phyloP scores from a whole-genome alignment of 2,797 vertebrate genomes.

The Diceros bicornis region DNA sequence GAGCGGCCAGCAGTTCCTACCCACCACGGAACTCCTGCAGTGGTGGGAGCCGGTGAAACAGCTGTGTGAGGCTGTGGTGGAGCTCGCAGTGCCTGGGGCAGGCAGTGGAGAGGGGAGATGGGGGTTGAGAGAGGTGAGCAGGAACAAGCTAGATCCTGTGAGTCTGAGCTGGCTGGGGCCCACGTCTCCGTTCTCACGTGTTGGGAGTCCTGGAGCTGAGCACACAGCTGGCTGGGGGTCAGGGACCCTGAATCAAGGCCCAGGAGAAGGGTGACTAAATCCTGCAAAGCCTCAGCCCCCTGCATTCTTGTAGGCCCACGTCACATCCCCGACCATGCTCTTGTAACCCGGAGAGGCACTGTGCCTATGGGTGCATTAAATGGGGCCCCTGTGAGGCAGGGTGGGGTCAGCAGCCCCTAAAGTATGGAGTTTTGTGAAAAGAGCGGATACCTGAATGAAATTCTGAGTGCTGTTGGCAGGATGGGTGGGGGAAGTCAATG shows the following conservation, averaged over 20 bases:
- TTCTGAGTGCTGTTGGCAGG: too few species aligned
- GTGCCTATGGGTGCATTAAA: too few species aligned
- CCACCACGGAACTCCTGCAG: rapidly evolving
- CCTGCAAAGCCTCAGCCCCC: neutral
- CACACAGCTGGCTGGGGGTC: neutral
- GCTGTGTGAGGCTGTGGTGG: too few species aligned
- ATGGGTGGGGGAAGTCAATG: rapidly evolving
- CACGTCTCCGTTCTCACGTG: too few species aligned
- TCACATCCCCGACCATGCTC: too few species aligned
- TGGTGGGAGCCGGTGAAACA: rapidly evolving
- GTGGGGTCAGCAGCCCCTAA: neutral
- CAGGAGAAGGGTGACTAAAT: neutral
- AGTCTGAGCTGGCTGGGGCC: neutral
- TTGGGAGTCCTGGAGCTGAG: neutral
- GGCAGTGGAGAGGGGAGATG: neutral
- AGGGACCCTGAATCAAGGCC: neutral
- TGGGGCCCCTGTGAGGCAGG: too few species aligned
- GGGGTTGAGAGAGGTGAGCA: neutral
- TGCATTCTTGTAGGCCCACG: too few species aligned
- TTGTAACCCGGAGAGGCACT: too few species aligned
- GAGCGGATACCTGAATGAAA: neutral
- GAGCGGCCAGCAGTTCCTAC: neutral
- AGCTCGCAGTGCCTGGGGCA: neutral
- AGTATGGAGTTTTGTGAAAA: neutral
- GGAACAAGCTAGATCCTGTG: neutral